Evolutionary conservation across 2,113 vertebrate species (phyloP), one percentile per base, ranked within the genome.

Genomic region (Gila orcuttii): DNA sequence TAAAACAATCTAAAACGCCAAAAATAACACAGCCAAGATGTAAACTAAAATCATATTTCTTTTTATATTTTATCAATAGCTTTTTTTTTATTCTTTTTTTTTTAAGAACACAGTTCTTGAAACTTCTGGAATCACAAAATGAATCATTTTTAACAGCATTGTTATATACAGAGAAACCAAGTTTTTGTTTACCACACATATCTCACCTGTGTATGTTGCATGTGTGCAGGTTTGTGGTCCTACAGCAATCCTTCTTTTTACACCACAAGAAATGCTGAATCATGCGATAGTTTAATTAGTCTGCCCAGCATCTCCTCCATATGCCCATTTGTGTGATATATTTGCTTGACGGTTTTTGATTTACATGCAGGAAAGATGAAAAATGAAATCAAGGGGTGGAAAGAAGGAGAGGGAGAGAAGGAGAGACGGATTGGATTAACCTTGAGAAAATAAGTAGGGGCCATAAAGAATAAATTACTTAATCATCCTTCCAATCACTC

Each of bases 371-470:
- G n/a, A 4, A 80, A 42, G 66, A 69, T 79, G 36, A 86, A 69
- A 25, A n/a, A 79, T 73, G 60, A 76, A 62, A 75, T 68, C 12
- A 66, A 28, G 17, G 31, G 47, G 73, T 25, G 50, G 55, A 39
- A 33, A 25, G 25, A 73, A 59, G 28, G 62, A 75, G 71, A 52
- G 73, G 39, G 68, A 93, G 91, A 92, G 91, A 50, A 47, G 90
- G 93, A 93, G 94, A 94, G 94, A 92, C 93, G 91, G 93, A 91
- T 91, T 94, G 94, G 94, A 90, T 94, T 95, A 81, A 87, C 83
- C 86, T 85, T 87, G 66, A 81, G 66, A 75, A 74, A 87, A 79
- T 81, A 66, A 52, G 59, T 80, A 52, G 55, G 33, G 57, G n/a
- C 57, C 86, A 79, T 87, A 84, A 87, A 87, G 82, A 79, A 87